Evolutionary conservation across 2,797 vertebrate genomes (phyloP).

Genomic region (Toxotes lorentzi): DNA sequence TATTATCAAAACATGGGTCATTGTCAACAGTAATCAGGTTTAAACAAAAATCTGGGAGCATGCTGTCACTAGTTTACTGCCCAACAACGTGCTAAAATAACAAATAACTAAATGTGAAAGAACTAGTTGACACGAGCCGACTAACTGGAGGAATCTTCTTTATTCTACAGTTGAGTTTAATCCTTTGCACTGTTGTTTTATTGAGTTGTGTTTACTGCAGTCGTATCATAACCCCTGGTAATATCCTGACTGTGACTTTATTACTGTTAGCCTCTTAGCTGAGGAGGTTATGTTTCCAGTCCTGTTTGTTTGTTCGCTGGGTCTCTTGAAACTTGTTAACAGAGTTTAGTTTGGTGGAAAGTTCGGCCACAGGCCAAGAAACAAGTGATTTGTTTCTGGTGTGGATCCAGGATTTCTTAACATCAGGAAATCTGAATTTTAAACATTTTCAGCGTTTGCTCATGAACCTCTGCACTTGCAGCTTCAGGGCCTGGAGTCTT

Average conservation of each 20-base stretch:
- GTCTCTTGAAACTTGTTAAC: not conserved
- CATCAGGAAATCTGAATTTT: not conserved
- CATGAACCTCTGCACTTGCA: not conserved
- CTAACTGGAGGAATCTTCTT: too few relatives aligned
- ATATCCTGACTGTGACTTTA: not conserved
- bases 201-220: not conserved
- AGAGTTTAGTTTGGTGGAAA: not conserved
- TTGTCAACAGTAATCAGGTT: too few relatives aligned
- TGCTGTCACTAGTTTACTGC: too few relatives aligned
- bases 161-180: not conserved
- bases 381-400: not conserved
- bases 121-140: too few relatives aligned
- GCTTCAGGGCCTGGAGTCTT: not conserved
- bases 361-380: not conserved
- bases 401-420: not conserved
- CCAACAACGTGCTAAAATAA: too few relatives aligned
- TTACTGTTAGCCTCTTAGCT: not conserved
- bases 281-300: not conserved
- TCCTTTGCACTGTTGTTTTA: not conserved
- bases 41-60: too few relatives aligned
- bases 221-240: not conserved
- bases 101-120: too few relatives aligned
- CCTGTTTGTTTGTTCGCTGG: not conserved
- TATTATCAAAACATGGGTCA: too few relatives aligned
- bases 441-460: not conserved